Conservation (phyloP, 2,113 vertebrate genomes). For the Epinephelus fuscoguttatus region DNA sequence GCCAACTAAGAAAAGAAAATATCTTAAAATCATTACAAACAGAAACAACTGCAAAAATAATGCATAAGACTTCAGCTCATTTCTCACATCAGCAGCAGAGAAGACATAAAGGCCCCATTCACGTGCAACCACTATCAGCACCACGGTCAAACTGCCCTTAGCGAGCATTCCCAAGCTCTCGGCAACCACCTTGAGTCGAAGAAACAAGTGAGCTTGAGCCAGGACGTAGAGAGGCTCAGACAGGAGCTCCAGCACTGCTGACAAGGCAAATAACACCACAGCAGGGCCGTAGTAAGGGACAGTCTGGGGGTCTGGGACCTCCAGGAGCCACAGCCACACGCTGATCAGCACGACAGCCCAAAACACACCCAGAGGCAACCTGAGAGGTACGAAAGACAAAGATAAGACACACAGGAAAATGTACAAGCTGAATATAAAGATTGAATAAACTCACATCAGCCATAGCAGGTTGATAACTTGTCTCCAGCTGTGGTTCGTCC, state of each 20-base stretch:
- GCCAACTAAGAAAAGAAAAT: slow-evolving; percentile 82
- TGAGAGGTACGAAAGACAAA: slow-evolving; percentile 63
- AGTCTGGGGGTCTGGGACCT: slow-evolving; percentile 88
- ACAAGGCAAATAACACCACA: slow-evolving; percentile 91
- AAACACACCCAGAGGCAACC: slow-evolving; percentile 91
- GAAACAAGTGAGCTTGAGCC: slow-evolving; percentile 94
- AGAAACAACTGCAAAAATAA: neutral
- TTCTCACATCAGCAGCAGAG: slow-evolving; percentile 91
- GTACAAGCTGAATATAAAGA: neutral
- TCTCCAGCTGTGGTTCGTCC: slow-evolving; percentile 89
- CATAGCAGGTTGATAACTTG: slow-evolving; percentile 94
- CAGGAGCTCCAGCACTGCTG: slow-evolving; percentile 93
- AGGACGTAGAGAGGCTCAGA: slow-evolving; percentile 95
- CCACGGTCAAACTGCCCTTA: slow-evolving; percentile 90
- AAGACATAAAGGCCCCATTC: slow-evolving; percentile 91
- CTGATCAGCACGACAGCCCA: slow-evolving; percentile 89
- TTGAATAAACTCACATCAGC: slow-evolving; percentile 89
- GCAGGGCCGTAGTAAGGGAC: slow-evolving; percentile 91
- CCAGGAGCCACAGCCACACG: slow-evolving; percentile 92
- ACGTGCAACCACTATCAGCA: slow-evolving; percentile 87
- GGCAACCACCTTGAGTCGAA: slow-evolving; percentile 93
- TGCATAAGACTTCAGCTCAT: neutral
- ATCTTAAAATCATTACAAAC: slow-evolving; percentile 6
- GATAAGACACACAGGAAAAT: neutral
- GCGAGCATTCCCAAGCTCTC: slow-evolving; percentile 93